Conservation (phyloP, 2,888 invertebrate species). For the Lasioglossum pauxillum region DNA sequence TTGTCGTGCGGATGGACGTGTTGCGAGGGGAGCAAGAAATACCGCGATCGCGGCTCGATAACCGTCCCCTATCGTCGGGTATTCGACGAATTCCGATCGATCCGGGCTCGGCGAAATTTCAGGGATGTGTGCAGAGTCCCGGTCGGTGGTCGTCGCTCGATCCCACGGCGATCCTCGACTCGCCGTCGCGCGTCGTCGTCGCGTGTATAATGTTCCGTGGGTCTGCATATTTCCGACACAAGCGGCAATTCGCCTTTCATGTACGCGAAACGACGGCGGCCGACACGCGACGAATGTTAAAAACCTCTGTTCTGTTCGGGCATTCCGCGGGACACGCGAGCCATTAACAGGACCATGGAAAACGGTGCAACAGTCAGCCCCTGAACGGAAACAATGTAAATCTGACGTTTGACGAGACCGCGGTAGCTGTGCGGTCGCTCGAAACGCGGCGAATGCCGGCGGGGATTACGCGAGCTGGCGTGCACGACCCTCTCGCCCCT, state of each 20-base stretch:
- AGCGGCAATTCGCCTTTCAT: slow-evolving; percentile 46
- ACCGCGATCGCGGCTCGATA: slow-evolving; percentile 51
- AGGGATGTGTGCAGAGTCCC: slow-evolving; percentile 21
- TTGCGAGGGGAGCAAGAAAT: slow-evolving; percentile 54
- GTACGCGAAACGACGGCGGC: slow-evolving; percentile 16
- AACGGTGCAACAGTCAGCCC: not conserved
- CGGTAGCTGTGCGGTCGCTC: slow-evolving; percentile 1
- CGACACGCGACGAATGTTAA: slow-evolving; percentile 68
- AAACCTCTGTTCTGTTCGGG: slow-evolving; percentile 56
- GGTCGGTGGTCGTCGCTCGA: not conserved
- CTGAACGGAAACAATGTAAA: slow-evolving; percentile 29
- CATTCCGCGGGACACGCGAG: slow-evolving; percentile 54
- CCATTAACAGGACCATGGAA: slow-evolving; percentile 20
- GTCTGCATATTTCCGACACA: slow-evolving; percentile 56
- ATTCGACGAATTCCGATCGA: slow-evolving; percentile 25
- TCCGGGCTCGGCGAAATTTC: slow-evolving; percentile 41
- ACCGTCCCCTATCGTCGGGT: not conserved
- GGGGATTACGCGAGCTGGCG: not conserved
- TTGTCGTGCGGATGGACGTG: slow-evolving; percentile 52
- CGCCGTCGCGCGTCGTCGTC: slow-evolving; percentile 1
- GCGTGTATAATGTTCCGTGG: slow-evolving; percentile 54
- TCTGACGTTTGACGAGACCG: slow-evolving; percentile 39
- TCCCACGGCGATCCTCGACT: slow-evolving; percentile 1
- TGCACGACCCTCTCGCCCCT: not conserved
- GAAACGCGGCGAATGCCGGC: not conserved